phyloP scores from a whole-genome alignment of 2,888 invertebrate genomes.

The Nebria salina region DNA sequence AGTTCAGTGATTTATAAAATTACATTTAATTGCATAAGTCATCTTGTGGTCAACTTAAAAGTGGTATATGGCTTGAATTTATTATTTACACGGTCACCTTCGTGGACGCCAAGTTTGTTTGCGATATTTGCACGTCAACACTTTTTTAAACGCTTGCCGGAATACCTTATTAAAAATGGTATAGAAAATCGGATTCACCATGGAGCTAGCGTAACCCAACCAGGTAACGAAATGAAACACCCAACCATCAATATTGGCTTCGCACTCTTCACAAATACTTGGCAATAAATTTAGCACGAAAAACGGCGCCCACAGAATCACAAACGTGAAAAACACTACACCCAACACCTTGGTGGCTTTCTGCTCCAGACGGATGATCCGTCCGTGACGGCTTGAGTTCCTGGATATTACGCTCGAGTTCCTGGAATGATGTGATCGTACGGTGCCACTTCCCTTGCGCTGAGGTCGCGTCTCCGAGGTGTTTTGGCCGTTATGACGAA shows the following conservation, averaged over 20 bases:
- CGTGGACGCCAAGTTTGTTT: conserved; percentile 68
- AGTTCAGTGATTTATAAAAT: conserved; percentile 11
- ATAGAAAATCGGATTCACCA: conserved; percentile 96
- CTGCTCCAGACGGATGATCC: conserved; percentile 88
- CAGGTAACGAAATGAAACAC: conserved; percentile 89
- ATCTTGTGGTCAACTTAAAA: neutral
- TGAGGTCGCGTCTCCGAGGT: conserved; percentile 49
- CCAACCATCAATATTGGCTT: conserved; percentile 77
- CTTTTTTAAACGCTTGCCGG: conserved; percentile 89
- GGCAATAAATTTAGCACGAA: conserved; percentile 89
- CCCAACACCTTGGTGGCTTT: conserved; percentile 96
- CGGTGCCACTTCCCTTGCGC: conserved; percentile 61
- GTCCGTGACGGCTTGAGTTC: conserved; percentile 83
- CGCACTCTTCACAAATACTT: conserved; percentile 84
- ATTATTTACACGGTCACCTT: conserved; percentile 58
- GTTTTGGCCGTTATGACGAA: conserved; percentile 58
- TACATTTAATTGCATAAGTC: neutral
- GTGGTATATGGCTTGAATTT: neutral
- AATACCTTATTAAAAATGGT: conserved; percentile 96
- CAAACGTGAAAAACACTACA: conserved; percentile 94
- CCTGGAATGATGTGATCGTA: conserved; percentile 78
- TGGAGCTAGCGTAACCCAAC: conserved; percentile 93
- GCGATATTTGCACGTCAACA: conserved; percentile 80
- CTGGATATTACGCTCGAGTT: conserved; percentile 85
- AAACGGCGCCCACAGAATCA: conserved; percentile 95